These are phyloP conservation scores for Trissolcus basalis DNA, from an alignment of 1,140 invertebrate species.

Conservation along the genomic window DNA sequence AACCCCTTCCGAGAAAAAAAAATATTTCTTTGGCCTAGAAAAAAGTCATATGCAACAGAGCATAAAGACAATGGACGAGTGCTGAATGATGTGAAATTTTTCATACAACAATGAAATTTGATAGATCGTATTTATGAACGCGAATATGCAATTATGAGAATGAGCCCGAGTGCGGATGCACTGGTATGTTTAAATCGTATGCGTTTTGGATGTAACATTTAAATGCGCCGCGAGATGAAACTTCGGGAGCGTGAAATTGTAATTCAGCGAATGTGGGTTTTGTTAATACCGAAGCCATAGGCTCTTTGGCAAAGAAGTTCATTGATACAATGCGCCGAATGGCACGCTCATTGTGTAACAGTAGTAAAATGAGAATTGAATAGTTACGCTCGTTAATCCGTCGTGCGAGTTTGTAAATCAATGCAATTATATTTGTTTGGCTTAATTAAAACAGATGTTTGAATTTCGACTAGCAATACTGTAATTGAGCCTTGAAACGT, in stretches of 20 bases:
- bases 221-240: too few species aligned
- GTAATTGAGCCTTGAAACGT: too few species aligned
- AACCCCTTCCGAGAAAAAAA: not conserved
- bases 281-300: too few species aligned
- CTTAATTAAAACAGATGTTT: conserved; percentile 1
- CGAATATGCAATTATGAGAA: conserved; percentile 31
- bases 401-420: too few species aligned
- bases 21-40: conserved; percentile 10
- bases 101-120: conserved; percentile 36
- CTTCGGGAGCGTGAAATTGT: too few species aligned
- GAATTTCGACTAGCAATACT: not conserved
- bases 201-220: not conserved
- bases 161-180: not conserved
- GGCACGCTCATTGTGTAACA: too few species aligned
- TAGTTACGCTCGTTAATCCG: too few species aligned
- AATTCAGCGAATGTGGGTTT: too few species aligned
- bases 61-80: conserved; percentile 29
- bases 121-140: conserved; percentile 14
- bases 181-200: conserved; percentile 5
- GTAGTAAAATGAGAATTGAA: too few species aligned
- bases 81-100: conserved; percentile 43
- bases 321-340: too few species aligned
- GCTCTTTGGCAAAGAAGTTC: too few species aligned
- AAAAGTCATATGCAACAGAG: conserved; percentile 22
- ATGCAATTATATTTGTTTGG: not conserved